A percentile compares a stretch with the other conserved stretches of the same genome.
phyloP scores from a whole-genome alignment of 2,888 invertebrate species.

The Aplocera efformata region DNA sequence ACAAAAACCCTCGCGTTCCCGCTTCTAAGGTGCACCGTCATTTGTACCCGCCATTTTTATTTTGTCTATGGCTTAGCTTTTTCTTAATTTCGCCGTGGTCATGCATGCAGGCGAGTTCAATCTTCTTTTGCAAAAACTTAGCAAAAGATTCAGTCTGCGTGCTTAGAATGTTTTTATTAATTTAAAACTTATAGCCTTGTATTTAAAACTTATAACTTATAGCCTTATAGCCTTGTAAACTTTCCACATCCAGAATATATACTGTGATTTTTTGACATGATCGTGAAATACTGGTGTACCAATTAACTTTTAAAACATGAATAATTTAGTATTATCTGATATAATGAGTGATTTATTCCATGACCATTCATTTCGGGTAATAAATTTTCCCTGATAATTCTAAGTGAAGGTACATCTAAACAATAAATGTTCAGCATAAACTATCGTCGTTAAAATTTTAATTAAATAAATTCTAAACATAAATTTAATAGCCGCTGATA shows the following conservation, averaged over 20 bases:
- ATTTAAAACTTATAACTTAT: no score
- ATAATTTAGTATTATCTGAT: no score
- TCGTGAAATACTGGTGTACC: no score
- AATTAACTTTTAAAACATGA: no score
- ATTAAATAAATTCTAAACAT: conserved; percentile 39
- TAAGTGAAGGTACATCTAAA: neutral
- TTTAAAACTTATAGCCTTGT: no score
- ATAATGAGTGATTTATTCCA: no score
- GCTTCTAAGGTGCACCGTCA: conserved; percentile 44
- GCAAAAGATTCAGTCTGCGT: no score
- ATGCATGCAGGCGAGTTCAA: no score
- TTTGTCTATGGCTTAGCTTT: conserved; percentile 44
- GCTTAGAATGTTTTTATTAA: conserved; percentile 6
- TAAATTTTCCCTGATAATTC: no score
- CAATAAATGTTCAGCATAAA: conserved; percentile 1
- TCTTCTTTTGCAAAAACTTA: conserved; percentile 1
- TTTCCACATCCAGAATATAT: no score
- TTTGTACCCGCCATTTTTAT: conserved; percentile 52
- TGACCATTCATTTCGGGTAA: conserved; percentile 1
- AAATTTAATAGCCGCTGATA: conserved; percentile 32
- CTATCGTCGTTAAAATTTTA: conserved; percentile 28
- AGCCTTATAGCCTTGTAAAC: no score
- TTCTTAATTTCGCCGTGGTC: conserved; percentile 14
- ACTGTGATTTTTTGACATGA: no score
- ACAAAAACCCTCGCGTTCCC: conserved; percentile 41